Base-by-base conservation (phyloP, 2,113 vertebrate species). In the Pelvicachromis taeniatus region DNA sequence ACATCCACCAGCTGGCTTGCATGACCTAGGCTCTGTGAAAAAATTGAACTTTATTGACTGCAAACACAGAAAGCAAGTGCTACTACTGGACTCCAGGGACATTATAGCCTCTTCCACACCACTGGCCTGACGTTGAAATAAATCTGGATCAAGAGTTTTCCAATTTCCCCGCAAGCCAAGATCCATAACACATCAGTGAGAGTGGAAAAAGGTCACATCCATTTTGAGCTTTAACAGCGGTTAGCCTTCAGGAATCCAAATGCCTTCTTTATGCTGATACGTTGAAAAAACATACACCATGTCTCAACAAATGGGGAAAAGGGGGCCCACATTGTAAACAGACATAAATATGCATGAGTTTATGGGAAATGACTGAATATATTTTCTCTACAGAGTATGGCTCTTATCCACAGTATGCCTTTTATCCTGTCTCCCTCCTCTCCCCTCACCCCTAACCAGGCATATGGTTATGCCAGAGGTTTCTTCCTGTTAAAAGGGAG, bases 31-130 rank as follows among this genome's bases (percentile, higher is more conserved):
- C 23, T 82, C 10, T 73, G 81, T 70, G 59, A 19, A 38, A 82
- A 91, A 90, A 80, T 80, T 29, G 42, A 80, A 78, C 85, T 81
- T 33, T 59, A 90, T 65, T 65, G 82, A 88, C 40, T 48, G 48
- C 8, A 35, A 58, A 56, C 45, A 83, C 21, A 82, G 23, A 82
- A 68, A 83, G 53, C 29, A 4, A 7, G 29, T 65, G 48, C 35
- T 45, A 78, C 5, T 77, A 85, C 75, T 87, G 40, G 40, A 79
- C 56, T 31, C n/a, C 65, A 88, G 80, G 54, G 50, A 90, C 80
- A 82, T 48, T 13, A 40, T 23, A 63, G 5, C 50, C 77, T 9
- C 26, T 88, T 83, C 77, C 68, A 59, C 63, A 11, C 82, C 54
- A 23, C 56, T 31, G 23, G 1, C 50, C 33, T 83, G 85, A 86